A percentile compares a stretch with the other conserved stretches of the same genome.
phyloP scores from a whole-genome alignment of 2,797 vertebrate species.

The Dendrocincla fuliginosa region DNA sequence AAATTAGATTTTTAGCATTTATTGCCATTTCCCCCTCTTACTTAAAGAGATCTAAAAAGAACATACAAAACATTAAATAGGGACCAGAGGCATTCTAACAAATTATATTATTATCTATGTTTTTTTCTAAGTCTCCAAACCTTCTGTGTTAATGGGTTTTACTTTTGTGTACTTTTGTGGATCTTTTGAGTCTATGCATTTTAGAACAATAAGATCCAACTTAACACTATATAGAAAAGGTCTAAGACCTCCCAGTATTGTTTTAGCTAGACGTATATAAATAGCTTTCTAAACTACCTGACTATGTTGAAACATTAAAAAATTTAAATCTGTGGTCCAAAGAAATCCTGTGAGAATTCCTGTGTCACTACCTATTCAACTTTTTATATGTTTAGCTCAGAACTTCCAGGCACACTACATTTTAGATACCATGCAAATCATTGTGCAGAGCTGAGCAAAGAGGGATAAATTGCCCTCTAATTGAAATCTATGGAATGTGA shows the following conservation, averaged over 20 bases:
- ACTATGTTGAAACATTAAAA: background rate
- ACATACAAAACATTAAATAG: background rate
- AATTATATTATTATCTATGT: constrained; percentile 9
- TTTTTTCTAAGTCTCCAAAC: background rate
- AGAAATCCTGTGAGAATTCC: background rate
- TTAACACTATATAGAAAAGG: background rate
- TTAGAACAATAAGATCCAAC: accelerated
- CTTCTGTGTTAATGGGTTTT: background rate
- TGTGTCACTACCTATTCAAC: background rate
- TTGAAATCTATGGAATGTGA: background rate
- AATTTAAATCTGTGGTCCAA: background rate
- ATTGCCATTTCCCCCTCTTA: constrained; percentile 32
- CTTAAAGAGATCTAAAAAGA: constrained; percentile 14
- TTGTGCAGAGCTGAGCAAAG: background rate
- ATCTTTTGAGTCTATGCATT: background rate
- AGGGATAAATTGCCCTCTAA: background rate
- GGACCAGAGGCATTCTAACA: background rate
- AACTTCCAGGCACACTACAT: background rate
- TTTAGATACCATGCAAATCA: background rate
- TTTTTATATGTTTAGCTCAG: background rate
- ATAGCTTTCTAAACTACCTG: background rate
- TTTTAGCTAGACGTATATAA: background rate
- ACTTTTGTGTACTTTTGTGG: background rate
- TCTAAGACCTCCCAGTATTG: background rate
- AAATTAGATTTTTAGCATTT: constrained; percentile 49